Conservation (phyloP, 2,888 invertebrate genomes). For the Apodemia mormo region DNA sequence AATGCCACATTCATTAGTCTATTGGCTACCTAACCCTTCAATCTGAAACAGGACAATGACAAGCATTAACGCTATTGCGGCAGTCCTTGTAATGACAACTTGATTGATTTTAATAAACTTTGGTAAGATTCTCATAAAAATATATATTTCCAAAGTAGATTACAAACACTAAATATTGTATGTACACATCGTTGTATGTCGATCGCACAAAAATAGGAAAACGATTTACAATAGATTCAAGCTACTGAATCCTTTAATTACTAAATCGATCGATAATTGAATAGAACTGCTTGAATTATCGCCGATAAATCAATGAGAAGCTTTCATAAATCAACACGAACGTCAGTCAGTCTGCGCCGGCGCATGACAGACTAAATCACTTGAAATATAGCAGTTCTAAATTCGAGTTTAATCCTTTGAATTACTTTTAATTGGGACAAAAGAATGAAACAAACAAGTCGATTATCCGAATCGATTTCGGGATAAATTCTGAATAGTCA, state of each 20-base stretch:
- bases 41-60: too few species aligned
- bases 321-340: slow-evolving; percentile 56
- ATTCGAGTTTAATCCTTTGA: slow-evolving; percentile 63
- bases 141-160: too few species aligned
- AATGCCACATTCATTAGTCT: too few species aligned
- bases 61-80: too few species aligned
- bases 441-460: slow-evolving; percentile 47
- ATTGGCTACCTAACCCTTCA: too few species aligned
- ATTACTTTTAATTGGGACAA: slow-evolving; percentile 72
- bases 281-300: slow-evolving; percentile 60
- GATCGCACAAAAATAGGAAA: neutral
- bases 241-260: slow-evolving; percentile 33
- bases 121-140: too few species aligned
- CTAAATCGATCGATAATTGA: slow-evolving; percentile 51
- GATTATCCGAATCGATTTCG: slow-evolving; percentile 58
- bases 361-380: slow-evolving; percentile 60
- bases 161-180: too few species aligned
- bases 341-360: slow-evolving; percentile 47
- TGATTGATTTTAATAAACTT: too few species aligned
- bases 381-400: slow-evolving; percentile 66
- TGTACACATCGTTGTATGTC: too few species aligned
- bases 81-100: too few species aligned
- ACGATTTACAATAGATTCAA: neutral
- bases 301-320: slow-evolving; percentile 59
- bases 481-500: slow-evolving; percentile 65